A percentile compares a stretch with the other conserved stretches of the same genome.
Conservation (phyloP, 1,140 invertebrate species). For the Drosophila sp. region DNA sequence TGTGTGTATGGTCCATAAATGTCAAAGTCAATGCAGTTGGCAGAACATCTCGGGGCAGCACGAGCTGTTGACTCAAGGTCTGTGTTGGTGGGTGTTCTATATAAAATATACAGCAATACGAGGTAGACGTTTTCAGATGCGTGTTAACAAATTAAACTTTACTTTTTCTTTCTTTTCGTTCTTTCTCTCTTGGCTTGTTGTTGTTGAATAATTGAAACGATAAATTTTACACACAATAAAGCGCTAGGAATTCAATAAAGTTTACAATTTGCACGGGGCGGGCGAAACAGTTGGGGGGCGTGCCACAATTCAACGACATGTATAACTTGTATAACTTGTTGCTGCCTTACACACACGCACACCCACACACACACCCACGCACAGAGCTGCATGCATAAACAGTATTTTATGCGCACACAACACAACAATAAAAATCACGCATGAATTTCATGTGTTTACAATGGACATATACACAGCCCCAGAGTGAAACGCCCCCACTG, state of each 20-base stretch:
- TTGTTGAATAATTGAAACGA: constrained; percentile 75
- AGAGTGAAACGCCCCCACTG: constrained; percentile 33
- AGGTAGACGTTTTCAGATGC: constrained; percentile 40
- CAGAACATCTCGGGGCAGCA: constrained; percentile 39
- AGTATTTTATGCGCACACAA: constrained; percentile 81
- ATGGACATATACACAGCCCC: constrained; percentile 25
- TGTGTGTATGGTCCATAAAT: constrained; percentile 62
- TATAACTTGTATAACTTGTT: constrained; percentile 70
- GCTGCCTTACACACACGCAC: constrained; percentile 44
- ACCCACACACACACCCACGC: constrained; percentile 23
- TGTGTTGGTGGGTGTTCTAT: constrained; percentile 31
- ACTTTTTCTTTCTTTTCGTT: neutral
- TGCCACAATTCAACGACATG: constrained; percentile 52
- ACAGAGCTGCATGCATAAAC: constrained; percentile 64
- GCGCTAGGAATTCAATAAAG: constrained; percentile 77
- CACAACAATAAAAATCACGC: constrained; percentile 81
- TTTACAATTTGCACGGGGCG: constrained; percentile 60
- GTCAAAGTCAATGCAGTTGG: constrained; percentile 78
- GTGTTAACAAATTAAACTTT: constrained; percentile 27
- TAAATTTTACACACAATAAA: constrained; percentile 81
- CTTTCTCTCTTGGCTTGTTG: neutral
- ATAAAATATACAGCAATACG: constrained; percentile 54
- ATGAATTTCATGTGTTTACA: constrained; percentile 76
- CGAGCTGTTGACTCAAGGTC: constrained; percentile 53
- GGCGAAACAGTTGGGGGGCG: constrained; percentile 40